Evolutionary conservation across 2,888 invertebrate genomes (phyloP).

Genomic region (Coremacera marginata): DNA sequence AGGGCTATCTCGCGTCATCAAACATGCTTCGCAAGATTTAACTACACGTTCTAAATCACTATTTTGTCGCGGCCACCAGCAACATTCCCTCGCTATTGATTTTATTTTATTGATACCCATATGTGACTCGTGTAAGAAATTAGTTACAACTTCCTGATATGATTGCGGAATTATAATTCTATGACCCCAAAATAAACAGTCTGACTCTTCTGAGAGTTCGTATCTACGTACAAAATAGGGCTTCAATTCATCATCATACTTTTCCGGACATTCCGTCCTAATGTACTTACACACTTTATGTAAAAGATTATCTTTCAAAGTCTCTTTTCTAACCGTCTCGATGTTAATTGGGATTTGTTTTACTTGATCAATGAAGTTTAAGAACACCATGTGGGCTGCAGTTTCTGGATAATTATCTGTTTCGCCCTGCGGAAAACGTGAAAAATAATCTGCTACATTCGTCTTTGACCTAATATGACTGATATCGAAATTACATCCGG

Average conservation of each 20-base stretch:
- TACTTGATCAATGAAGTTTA: too few species aligned
- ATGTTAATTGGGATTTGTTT: too few species aligned
- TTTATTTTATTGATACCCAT: conserved; percentile 47
- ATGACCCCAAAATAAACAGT: conserved; percentile 45
- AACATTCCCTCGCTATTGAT: conserved; percentile 48
- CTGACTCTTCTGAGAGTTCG: conserved; percentile 37
- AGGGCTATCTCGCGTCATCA: conserved; percentile 37
- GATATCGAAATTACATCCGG: conserved; percentile 45
- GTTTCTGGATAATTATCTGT: too few species aligned
- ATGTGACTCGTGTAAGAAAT: conserved; percentile 45
- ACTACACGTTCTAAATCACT: conserved; percentile 33
- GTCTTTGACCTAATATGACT: conserved; percentile 40
- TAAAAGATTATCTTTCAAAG: too few species aligned
- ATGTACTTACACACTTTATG: conserved; percentile 9
- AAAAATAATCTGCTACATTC: conserved; percentile 52
- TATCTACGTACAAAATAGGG: conserved; percentile 32
- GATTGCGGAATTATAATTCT: conserved; percentile 35
- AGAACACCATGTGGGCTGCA: too few species aligned
- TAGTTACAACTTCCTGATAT: conserved; percentile 7
- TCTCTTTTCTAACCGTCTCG: too few species aligned
- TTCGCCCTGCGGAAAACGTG: conserved; percentile 40
- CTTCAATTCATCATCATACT: conserved; percentile 19
- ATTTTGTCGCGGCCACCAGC: conserved; percentile 51
- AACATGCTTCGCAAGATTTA: conserved; percentile 30
- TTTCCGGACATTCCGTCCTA: conserved; percentile 21